Conservation (phyloP, 2,888 invertebrate species). For the Aleiodes leptofemur region DNA sequence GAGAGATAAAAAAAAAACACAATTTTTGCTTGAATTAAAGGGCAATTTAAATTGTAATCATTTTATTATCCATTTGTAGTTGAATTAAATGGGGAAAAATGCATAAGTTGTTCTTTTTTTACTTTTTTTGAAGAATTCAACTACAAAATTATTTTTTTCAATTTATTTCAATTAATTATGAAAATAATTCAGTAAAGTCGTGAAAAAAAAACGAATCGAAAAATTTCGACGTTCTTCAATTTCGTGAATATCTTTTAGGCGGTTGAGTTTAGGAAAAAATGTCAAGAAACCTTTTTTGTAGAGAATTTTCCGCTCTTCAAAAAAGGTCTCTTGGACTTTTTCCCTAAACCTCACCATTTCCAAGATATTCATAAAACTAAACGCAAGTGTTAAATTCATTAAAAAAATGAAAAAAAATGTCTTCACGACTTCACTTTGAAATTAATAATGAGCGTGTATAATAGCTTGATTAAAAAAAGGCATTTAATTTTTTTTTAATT, state of each 20-base stretch:
- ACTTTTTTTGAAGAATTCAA: constrained; percentile 18
- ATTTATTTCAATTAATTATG: not conserved
- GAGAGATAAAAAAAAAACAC: constrained; percentile 33
- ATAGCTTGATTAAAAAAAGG: constrained; percentile 49
- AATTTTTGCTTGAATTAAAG: constrained; percentile 47
- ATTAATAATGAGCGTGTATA: constrained; percentile 48
- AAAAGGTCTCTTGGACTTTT: too few species aligned
- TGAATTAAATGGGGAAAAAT: not conserved
- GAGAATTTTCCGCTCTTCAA: too few species aligned
- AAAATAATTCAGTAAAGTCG: too few species aligned
- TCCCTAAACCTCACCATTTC: too few species aligned
- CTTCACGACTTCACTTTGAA: constrained; percentile 3
- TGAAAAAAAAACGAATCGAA: too few species aligned
- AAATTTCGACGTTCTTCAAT: too few species aligned
- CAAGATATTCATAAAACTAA: too few species aligned
- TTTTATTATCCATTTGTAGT: constrained; percentile 25
- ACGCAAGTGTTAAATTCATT: too few species aligned
- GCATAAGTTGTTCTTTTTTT: constrained; percentile 10
- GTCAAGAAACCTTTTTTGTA: too few species aligned
- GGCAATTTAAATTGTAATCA: constrained; percentile 39
- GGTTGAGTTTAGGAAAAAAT: too few species aligned
- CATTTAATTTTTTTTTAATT: constrained; percentile 38
- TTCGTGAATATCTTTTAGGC: too few species aligned
- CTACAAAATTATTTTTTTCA: not conserved
- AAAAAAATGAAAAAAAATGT: too few species aligned